Base-by-base conservation (phyloP, 2,113 vertebrate species). In the Eulacestoma nigropectus region DNA sequence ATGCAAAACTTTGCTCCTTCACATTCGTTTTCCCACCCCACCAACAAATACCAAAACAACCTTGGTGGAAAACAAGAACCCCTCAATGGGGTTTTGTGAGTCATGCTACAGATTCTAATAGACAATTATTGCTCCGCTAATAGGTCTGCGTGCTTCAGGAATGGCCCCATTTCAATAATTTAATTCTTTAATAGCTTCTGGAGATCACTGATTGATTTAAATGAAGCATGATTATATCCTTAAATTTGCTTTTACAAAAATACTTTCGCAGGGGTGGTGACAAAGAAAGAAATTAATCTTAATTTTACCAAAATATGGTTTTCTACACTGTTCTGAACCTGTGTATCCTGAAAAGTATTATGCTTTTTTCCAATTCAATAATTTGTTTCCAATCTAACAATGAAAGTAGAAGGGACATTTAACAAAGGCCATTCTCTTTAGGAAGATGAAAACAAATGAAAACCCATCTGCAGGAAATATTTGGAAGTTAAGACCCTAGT, bases 1-100 rank as follows among this genome's bases (percentile, higher is more conserved):
- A 96, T 59, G 73, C 80, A 93, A 88, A 93, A 72, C 63, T 69
- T 13, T 55, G 47, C 78, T 93, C 57, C 90, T 96, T 29, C 90
- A 78, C 60, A 20, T 17, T 92, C 50, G 3, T 39, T 92, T 96
- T 95, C 81, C 92, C 86, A 96, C 75, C 79, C 79, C 41, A 77
- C 22, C 79, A 10, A 64, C 76, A 86, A 94, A 47, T 11, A 84
- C 83, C 76, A 93, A 80, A 93, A 84, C 73, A 89, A 81, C 60
- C 76, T 70, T 4, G 49, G 30, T 87, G 79, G 80, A 90, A 93
- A 94, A 87, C 35, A 86, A 86, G 85, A 64, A 46, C 1, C 13
- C 32, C 52, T 88, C 75, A 41, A 4, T 10, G n/a, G 73, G 47
- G 37, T 87, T 90, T 90, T 95, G 75, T 84, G 68, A 93, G 60